Conservation (phyloP, 2,113 vertebrate genomes). For the Mustelus asterias region DNA sequence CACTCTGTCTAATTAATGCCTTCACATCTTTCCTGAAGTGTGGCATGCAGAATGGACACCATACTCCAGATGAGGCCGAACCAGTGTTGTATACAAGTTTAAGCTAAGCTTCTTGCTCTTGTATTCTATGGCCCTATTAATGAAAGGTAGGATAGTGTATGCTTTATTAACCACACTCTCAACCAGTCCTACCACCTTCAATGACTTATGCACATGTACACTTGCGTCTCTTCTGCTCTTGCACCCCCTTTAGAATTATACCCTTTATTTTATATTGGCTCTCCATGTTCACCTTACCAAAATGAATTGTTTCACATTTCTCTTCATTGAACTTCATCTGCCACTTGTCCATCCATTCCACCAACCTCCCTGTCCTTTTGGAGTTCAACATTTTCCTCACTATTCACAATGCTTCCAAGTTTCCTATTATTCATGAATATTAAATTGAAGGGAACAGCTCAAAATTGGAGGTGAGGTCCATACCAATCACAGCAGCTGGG, state of each 20-base stretch:
- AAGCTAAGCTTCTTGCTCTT: not conserved
- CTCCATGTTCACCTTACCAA: not conserved
- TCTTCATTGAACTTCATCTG: not conserved
- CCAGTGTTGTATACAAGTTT: not conserved
- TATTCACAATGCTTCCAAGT: too few relatives aligned
- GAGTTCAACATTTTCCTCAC: too few relatives aligned
- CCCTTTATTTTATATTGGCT: not conserved
- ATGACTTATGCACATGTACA: not conserved
- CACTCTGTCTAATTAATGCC: not conserved
- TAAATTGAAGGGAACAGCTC: too few relatives aligned
- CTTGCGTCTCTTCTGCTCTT: not conserved
- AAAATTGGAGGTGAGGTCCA: too few relatives aligned
- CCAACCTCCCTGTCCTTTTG: too few relatives aligned
- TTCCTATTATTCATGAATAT: too few relatives aligned
- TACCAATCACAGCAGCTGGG: too few relatives aligned
- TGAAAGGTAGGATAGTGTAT: not conserved
- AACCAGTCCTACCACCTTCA: not conserved
- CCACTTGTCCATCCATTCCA: too few relatives aligned
- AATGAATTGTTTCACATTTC: not conserved
- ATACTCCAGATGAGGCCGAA: not conserved
- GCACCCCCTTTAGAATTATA: not conserved
- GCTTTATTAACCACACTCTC: not conserved
- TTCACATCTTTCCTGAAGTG: not conserved
- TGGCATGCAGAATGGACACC: not conserved
- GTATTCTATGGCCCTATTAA: not conserved